Percentiles rank a stretch among this genome's conserved stretches.
Evolutionary conservation across 2,797 vertebrate species (phyloP).

Genomic region (Acrocephalus scirpaceus): DNA sequence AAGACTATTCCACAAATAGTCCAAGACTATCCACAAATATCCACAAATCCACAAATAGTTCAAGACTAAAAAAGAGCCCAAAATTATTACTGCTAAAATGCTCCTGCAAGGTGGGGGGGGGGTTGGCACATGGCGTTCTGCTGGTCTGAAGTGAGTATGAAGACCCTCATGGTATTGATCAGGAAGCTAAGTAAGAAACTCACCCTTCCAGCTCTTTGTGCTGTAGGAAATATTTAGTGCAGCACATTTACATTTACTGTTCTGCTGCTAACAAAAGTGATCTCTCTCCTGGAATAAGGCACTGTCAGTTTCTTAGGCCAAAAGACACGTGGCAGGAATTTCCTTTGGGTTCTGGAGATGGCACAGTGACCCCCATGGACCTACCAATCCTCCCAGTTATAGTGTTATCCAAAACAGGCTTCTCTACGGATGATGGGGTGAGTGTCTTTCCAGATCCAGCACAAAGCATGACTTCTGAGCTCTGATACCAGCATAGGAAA

Average conservation of each 20-base stretch:
- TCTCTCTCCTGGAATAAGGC: neutral
- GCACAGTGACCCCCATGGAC: neutral
- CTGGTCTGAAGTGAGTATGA: neutral
- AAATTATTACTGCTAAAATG: neutral
- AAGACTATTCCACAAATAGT: accelerated
- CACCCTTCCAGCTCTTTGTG: neutral
- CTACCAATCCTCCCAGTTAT: neutral
- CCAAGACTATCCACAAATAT: too few species aligned
- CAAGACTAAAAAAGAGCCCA: neutral
- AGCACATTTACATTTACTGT: neutral
- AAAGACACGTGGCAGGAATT: neutral
- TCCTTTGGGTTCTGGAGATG: neutral
- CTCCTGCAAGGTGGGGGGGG: neutral
- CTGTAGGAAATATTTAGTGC: neutral
- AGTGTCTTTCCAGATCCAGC: neutral
- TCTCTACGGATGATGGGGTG: neutral
- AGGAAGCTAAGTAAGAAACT: neutral
- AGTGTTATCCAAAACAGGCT: neutral
- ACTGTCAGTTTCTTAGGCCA: neutral
- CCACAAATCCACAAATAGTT: accelerated
- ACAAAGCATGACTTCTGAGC: neutral
- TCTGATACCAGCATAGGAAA: neutral
- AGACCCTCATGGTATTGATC: neutral
- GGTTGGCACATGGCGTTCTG: neutral
- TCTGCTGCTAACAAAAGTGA: neutral